Evolutionary conservation across 2,797 vertebrate species (phyloP), one percentile per base, ranked within the genome.

Genomic region (Acrocephalus scirpaceus): DNA sequence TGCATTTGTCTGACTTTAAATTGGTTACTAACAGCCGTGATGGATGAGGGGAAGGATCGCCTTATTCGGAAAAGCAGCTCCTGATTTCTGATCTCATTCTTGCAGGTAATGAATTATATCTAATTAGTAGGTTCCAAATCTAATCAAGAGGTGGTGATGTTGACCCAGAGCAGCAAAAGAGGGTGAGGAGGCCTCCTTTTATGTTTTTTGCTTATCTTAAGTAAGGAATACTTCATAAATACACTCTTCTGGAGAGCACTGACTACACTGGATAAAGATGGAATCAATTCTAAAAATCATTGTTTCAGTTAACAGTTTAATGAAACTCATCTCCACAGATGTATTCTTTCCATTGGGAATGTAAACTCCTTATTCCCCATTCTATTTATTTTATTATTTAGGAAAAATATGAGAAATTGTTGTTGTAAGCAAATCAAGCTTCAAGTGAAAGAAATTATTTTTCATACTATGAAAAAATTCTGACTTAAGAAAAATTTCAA

Each of bases 41-140:
- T 99, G 99, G 99, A 99, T 99, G 99, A 99, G 98, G 96, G 97
- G 97, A 97, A 98, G 97, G 97, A 98, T 99, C 98, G 98, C 99
- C 98, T 98, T 98, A 98, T 99, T 99, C 98, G 97, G 98, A 98
- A 98, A 98, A 98, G 98, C 98, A 98, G 98, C 98, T 98, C 98
- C 99, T 99, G 99, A 99, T 99, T 99, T 99, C 98, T 98, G 98
- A 99, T 98, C 98, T 98, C 97, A 97, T 98, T 99, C 99, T 98
- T 98, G 98, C 98, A 98, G 98, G 99, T 99, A 99, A 99, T 99
- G 99, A 99, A 99, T 99, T 99, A 99, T 99, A 99, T 99, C 99
- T 98, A 99, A 99, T 99, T 99, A 99, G 98, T 97, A 97, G 97
- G 97, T 98, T 98, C 98, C 98, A 99, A 98, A 99, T 99, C 98